A percentile compares a stretch with the other conserved stretches of the same genome.
These are phyloP conservation scores for Lucifuga dentata DNA, from an alignment of 2,113 vertebrate species.

Conservation along the genomic window DNA sequence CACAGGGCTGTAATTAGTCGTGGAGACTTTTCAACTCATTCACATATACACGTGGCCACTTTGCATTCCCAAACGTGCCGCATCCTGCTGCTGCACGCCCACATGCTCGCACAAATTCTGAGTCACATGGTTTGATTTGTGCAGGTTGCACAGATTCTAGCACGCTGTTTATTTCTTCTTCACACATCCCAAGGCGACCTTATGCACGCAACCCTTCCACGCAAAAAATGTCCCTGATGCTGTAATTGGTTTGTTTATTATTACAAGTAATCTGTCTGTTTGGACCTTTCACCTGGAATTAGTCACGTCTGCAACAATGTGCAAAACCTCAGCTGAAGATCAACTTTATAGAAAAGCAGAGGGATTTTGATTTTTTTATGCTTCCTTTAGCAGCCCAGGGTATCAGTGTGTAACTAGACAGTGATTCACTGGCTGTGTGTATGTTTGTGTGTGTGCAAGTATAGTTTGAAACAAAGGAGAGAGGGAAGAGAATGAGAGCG, in stretches of 20 bases:
- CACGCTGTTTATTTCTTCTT: constrained; percentile 5
- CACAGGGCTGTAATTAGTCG: constrained; percentile 63
- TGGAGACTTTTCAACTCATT: constrained; percentile 49
- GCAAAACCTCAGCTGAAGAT: constrained; percentile 27
- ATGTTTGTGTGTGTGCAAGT: constrained; percentile 27
- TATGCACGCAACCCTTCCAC: constrained; percentile 21
- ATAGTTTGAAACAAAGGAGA: constrained; percentile 57
- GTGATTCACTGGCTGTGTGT: constrained; percentile 65
- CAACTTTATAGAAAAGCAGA: constrained; percentile 26
- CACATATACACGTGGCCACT: constrained; percentile 36
- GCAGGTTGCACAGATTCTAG: too few species aligned
- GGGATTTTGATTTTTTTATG: constrained; percentile 59
- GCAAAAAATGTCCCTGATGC: constrained; percentile 25
- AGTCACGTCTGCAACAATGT: constrained; percentile 1
- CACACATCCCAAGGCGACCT: constrained; percentile 33
- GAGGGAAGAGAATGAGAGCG: constrained; percentile 47
- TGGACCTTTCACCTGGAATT: constrained; percentile 36
- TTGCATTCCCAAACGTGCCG: constrained; percentile 37
- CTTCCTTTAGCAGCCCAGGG: constrained; percentile 47
- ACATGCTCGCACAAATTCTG: constrained; percentile 31
- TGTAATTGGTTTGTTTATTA: not conserved
- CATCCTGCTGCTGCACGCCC: constrained; percentile 21
- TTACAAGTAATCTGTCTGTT: constrained; percentile 21
- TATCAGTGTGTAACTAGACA: constrained; percentile 67
- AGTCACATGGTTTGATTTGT: constrained; percentile 55